Conservation (phyloP, 2,888 invertebrate species). For the Callinectes sapidus region DNA sequence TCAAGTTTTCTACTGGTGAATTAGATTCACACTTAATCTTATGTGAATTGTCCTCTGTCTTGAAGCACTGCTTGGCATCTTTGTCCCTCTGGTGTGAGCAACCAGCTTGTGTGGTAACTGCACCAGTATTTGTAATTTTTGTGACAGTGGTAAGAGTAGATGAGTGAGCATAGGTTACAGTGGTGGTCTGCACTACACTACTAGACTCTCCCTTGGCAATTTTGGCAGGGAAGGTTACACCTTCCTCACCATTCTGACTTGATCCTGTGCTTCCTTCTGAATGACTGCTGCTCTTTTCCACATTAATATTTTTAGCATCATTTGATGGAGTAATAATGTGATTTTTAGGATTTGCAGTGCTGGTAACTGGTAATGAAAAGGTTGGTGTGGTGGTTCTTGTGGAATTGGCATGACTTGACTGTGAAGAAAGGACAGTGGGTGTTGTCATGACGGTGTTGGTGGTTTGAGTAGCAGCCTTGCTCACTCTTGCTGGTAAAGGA, state of each 20-base stretch:
- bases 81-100: conserved; percentile 57
- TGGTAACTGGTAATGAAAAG: conserved; percentile 47
- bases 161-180: conserved; percentile 57
- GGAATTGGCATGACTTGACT: conserved; percentile 54
- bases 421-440: conserved; percentile 61
- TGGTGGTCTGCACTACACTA: conserved; percentile 60
- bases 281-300: conserved; percentile 40
- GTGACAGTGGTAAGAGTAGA: conserved; percentile 62
- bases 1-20: conserved; percentile 49
- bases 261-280: neutral
- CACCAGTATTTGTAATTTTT: conserved; percentile 57
- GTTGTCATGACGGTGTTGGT: conserved; percentile 66
- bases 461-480: conserved; percentile 63
- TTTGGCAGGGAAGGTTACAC: neutral
- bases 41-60: conserved; percentile 43
- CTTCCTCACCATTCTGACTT: conserved; percentile 42
- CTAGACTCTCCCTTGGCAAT: conserved; percentile 63
- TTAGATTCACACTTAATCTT: conserved; percentile 61
- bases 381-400: conserved; percentile 50
- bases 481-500: conserved; percentile 69
- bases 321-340: conserved; percentile 28
- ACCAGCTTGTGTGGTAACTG: conserved; percentile 55
- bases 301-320: conserved; percentile 11
- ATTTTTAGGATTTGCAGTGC: neutral
- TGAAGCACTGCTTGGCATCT: conserved; percentile 24